Evolutionary conservation across 2,888 invertebrate genomes (phyloP), one percentile per base, ranked within the genome.

Genomic region (Sclerodermus sp.): DNA sequence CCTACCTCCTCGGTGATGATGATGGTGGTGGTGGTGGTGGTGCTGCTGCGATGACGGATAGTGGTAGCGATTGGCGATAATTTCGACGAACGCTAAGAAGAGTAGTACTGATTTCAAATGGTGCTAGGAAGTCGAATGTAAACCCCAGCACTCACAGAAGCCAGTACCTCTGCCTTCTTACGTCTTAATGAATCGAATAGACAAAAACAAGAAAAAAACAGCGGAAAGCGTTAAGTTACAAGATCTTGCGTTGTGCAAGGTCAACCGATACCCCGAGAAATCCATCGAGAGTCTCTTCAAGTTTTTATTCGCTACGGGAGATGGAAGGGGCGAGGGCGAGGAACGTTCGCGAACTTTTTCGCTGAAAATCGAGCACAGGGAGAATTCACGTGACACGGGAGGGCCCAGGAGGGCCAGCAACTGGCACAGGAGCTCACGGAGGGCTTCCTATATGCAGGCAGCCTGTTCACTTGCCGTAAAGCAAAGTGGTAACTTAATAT

Each of bases 21-120:
- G n/a, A n/a, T n/a, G n/a, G n/a, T n/a, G n/a, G n/a, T n/a, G n/a
- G n/a, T n/a, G n/a, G n/a, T n/a, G n/a, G n/a, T n/a, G n/a, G n/a
- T n/a, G n/a, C n/a, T n/a, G n/a, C n/a, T n/a, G n/a, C n/a, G n/a
- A n/a, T n/a, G n/a, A n/a, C n/a, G n/a, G n/a, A n/a, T n/a, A n/a
- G n/a, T n/a, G n/a, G n/a, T 23, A 23, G 3, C 23, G 23, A 8
- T 23, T 8, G 23, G 3, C 23, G 23, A 23, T 23, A 34, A 14
- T 34, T 14, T n/a, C 38, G 72, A 41, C 48, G 73, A 68, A 47
- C 61, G 58, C 55, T 66, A 69, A 73, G 73, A 76, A 70, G 71
- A 75, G 77, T 66, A 73, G 74, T 77, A 78, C 77, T 77, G 77
- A 77, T 77, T 78, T 78, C 77, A 76, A 76, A 77, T 78, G 77